Percentiles rank a stretch among this genome's conserved stretches.
Conservation (phyloP, 2,113 vertebrate genomes). For the Myrmecobius fasciatus region DNA sequence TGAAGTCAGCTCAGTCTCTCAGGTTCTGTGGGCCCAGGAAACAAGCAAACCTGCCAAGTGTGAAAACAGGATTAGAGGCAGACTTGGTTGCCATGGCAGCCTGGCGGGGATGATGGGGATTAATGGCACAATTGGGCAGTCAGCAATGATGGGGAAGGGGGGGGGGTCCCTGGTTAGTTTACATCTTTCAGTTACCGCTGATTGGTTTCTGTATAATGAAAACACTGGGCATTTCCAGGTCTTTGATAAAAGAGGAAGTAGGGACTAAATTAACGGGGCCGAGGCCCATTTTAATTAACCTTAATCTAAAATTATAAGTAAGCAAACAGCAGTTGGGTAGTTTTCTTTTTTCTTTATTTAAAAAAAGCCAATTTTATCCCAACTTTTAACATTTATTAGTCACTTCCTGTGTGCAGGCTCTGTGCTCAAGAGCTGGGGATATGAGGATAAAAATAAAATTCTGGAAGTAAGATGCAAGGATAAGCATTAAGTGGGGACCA, state of each 20-base stretch:
- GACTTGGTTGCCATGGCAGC: constrained; percentile 54
- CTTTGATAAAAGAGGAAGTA: constrained; percentile 64
- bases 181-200: constrained; percentile 30
- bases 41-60: constrained; percentile 57
- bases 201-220: constrained; percentile 65
- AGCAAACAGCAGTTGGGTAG: neutral
- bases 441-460: neutral
- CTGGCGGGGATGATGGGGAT: constrained; percentile 36
- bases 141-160: neutral
- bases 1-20: constrained; percentile 7
- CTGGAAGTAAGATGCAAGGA: neutral
- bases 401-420: neutral
- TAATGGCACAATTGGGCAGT: constrained; percentile 31
- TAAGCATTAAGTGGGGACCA: neutral
- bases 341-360: neutral
- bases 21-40: constrained; percentile 54
- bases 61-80: constrained; percentile 50
- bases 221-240: constrained; percentile 49
- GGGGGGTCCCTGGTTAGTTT: neutral
- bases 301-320: constrained; percentile 65
- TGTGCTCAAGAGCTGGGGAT: neutral
- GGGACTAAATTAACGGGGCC: constrained; percentile 62
- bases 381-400: constrained; percentile 11
- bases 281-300: constrained; percentile 67
- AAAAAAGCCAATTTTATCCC: neutral